Evolutionary conservation across 2,888 invertebrate species (phyloP).

Genomic region (Erebia epiphron): DNA sequence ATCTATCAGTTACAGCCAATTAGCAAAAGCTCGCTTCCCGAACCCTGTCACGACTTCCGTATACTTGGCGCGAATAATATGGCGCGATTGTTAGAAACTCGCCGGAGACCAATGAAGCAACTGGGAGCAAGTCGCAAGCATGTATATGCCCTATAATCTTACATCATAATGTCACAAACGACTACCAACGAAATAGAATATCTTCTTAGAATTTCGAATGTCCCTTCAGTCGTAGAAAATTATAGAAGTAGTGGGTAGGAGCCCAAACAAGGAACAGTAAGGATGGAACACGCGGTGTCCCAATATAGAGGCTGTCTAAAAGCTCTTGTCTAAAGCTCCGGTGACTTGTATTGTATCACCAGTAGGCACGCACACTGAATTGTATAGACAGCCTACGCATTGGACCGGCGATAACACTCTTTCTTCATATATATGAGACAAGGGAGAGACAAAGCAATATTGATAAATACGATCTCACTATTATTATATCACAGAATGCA

Average conservation of each 20-base stretch:
- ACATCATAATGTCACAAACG: not conserved
- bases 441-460: constrained; percentile 35
- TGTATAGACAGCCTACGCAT: constrained; percentile 46
- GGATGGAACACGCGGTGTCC: constrained; percentile 36
- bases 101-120: not conserved
- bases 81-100: constrained; percentile 15
- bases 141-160: not conserved
- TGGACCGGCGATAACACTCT: constrained; percentile 40
- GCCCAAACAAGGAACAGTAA: constrained; percentile 25
- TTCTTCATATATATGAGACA: constrained; percentile 35
- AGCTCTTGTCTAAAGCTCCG: constrained; percentile 38
- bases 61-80: constrained; percentile 60
- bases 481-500: not conserved
- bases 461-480: constrained; percentile 16
- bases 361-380: constrained; percentile 42
- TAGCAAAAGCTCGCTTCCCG: constrained; percentile 70
- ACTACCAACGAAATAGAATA: not conserved
- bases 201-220: not conserved
- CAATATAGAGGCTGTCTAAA: constrained; percentile 41
- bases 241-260: constrained; percentile 5
- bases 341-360: constrained; percentile 45
- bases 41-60: constrained; percentile 62
- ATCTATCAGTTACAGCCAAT: constrained; percentile 76
- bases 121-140: not conserved
- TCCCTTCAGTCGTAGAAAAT: not conserved